These are phyloP conservation scores for Platycnemis pennipes DNA, from an alignment of 2,888 invertebrate species.

Conservation along the genomic window DNA sequence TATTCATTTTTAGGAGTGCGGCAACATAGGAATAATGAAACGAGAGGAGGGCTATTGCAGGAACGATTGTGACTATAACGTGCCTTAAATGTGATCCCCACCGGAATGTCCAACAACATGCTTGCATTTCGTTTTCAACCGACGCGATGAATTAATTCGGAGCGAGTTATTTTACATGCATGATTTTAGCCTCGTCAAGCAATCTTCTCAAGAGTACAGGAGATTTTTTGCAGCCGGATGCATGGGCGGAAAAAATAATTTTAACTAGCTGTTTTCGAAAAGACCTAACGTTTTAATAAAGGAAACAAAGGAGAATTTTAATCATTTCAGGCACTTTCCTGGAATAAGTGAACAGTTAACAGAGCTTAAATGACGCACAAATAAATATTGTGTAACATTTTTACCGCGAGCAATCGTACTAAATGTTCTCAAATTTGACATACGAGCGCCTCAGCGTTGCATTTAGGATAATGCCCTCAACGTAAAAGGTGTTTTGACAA, in stretches of 20 bases:
- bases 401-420: no score
- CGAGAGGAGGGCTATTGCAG: not conserved
- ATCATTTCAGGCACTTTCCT: no score
- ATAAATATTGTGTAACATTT: no score
- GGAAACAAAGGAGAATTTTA: no score
- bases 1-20: not conserved
- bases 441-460: no score
- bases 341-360: no score
- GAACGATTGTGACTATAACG: not conserved
- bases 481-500: no score
- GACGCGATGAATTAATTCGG: not conserved
- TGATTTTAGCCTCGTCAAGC: not conserved
- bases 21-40: conserved; percentile 9
- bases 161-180: not conserved
- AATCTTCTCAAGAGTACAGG: not conserved
- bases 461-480: no score
- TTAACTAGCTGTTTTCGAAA: not conserved
- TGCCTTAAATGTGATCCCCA: not conserved
- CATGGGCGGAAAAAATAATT: not conserved
- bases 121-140: not conserved
- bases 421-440: no score
- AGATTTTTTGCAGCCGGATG: not conserved
- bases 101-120: not conserved
- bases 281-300: no score
- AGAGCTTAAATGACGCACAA: no score